Percentiles rank a stretch among this genome's conserved stretches.
Evolutionary conservation across 2,888 invertebrate species (phyloP).

Genomic region (Idaea dimidiata): DNA sequence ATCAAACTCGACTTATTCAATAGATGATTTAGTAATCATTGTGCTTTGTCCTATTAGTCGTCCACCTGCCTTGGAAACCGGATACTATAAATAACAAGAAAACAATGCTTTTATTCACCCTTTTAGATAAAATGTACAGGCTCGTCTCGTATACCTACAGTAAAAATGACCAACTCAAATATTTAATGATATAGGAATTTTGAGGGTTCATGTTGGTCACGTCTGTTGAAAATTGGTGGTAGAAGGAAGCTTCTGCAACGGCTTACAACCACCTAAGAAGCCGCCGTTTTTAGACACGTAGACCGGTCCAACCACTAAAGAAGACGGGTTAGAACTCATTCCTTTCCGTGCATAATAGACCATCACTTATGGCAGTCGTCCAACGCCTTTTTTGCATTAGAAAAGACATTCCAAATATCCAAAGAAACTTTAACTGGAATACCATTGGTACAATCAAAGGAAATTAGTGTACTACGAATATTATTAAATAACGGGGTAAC

Average conservation of each 20-base stretch:
- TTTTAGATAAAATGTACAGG: conserved; percentile 35
- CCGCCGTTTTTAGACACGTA: too few species aligned
- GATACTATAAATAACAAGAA: conserved; percentile 71
- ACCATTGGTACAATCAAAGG: not conserved
- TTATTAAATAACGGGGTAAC: too few species aligned
- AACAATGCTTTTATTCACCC: conserved; percentile 62
- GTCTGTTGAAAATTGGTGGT: too few species aligned
- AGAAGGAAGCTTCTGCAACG: too few species aligned
- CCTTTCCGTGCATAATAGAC: too few species aligned
- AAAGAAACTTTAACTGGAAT: not conserved
- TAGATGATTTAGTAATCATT: conserved; percentile 16
- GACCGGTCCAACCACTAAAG: too few species aligned
- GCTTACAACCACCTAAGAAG: too few species aligned
- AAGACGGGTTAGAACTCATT: too few species aligned
- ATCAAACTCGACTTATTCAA: conserved; percentile 7
- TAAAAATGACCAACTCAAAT: conserved; percentile 18
- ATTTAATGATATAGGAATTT: not conserved
- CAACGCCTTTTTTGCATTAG: too few species aligned
- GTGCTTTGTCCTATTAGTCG: conserved; percentile 27
- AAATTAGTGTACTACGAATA: not conserved
- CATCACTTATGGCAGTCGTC: too few species aligned
- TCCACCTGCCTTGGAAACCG: conserved; percentile 73
- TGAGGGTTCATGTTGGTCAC: not conserved
- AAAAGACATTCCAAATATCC: not conserved
- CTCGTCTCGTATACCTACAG: conserved; percentile 54